Base-by-base conservation (phyloP, 2,113 vertebrate genomes). In the Ctenodactylus gundi region DNA sequence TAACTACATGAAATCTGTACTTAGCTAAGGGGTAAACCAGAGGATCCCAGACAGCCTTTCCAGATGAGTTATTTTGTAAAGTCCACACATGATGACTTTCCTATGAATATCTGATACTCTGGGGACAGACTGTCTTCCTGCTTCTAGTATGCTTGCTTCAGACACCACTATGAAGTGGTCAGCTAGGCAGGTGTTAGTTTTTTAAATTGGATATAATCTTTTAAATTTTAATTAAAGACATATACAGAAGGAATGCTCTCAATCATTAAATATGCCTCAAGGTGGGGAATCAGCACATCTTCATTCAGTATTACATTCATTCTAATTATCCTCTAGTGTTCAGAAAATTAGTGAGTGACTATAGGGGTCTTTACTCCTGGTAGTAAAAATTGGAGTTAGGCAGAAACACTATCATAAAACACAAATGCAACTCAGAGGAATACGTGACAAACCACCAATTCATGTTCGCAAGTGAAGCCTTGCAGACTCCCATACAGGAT, bases 261-360 rank as follows among this genome's bases (percentile, higher is more conserved):
- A 75, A 88, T 91, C 85, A 91, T 95, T 93, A 95, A 95, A 57
- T 68, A 73, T 62, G 75, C 84, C 64, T 85, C 80, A 70, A 88
- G 23, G 57, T 82, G 17, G 53, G 77, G 41, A 86, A 76, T 93
- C 57, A n/a, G 58, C 39, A 75, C n/a, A 72, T 65, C 41, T 91
- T 94, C 49, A 80, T 15, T 85, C 23, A 64, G 76, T 93, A 49
- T 83, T 75, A 95, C n/a, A 86, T 76, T 94, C 88, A 90, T 51
- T 80, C 36, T 87, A 80, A 92, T 92, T 94, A 95, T 60, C 53
- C 60, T 91, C 15, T 44, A 34, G 53, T 84, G 65, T 39, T 73
- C 70, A 84, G 62, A 86, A 75, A 93, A 87, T 78, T 75, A 88
- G 34, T 60, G n/a, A 93, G 78, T 29, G 29, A 77, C 78, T 49